Percentiles rank a stretch among this genome's conserved stretches.
These are phyloP conservation scores for Brenthis hecate DNA, from an alignment of 2,888 invertebrate species.

Conservation along the genomic window DNA sequence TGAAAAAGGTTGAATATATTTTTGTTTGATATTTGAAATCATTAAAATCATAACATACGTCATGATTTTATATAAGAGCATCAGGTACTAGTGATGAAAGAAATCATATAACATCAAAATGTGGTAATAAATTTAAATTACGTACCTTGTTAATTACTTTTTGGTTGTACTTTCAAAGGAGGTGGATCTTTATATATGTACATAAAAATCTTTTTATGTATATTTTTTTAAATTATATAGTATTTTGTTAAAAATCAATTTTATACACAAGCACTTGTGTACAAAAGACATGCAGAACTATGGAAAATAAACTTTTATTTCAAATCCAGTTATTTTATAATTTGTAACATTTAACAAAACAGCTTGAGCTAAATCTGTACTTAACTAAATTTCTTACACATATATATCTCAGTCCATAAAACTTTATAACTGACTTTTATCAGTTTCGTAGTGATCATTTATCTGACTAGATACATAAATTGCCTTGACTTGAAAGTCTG, in stretches of 20 bases:
- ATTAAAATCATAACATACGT: not conserved
- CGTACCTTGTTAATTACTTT: not conserved
- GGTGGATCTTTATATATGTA: not conserved
- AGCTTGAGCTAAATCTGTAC: not conserved
- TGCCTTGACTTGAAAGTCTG: constrained; percentile 4
- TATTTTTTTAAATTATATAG: not conserved
- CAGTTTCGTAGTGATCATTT: constrained; percentile 23
- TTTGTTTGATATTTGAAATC: not conserved
- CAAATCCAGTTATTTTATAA: not conserved
- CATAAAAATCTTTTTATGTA: not conserved
- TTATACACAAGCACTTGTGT: no score
- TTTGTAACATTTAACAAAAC: constrained; percentile 3
- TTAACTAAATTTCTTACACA: not conserved
- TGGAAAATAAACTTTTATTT: not conserved
- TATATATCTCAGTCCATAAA: constrained; percentile 5
- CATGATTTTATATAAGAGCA: not conserved
- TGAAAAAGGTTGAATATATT: constrained; percentile 41
- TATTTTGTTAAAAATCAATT: not conserved
- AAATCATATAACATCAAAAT: no score
- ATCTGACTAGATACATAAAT: constrained; percentile 34
- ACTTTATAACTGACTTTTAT: constrained; percentile 1
- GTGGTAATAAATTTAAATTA: no score
- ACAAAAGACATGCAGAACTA: no score
- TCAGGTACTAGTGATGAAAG: constrained; percentile 3
- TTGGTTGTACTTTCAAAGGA: constrained; percentile 3